A percentile compares a stretch with the other conserved stretches of the same genome.
Conservation (phyloP, 1,140 invertebrate genomes). For the Drosophila nigrodunni region DNA sequence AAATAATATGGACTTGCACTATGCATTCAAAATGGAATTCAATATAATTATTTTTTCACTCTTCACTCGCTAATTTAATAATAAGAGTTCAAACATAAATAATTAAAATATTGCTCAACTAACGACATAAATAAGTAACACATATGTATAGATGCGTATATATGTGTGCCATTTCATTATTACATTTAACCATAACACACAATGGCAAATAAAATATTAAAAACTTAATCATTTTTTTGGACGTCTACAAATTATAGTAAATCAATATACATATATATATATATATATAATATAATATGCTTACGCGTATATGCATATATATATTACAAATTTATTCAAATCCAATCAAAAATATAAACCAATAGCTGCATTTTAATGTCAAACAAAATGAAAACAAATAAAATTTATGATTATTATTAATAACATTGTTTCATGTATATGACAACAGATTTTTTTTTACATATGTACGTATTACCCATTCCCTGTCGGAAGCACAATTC, state of each 20-base stretch:
- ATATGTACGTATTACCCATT: neutral
- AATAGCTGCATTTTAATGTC: conserved; percentile 79
- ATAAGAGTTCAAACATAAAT: conserved; percentile 1
- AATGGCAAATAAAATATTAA: conserved; percentile 67
- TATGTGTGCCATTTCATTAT: conserved; percentile 17
- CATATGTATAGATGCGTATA: conserved; percentile 6
- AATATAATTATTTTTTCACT: conserved; percentile 43
- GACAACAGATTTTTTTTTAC: neutral
- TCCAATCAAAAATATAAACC: conserved; percentile 75
- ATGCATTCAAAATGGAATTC: conserved; percentile 13
- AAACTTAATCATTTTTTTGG: conserved; percentile 53
- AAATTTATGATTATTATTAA: conserved; percentile 79
- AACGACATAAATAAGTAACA: conserved; percentile 5
- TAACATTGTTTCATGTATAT: conserved; percentile 52
- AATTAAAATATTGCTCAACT: conserved; percentile 25
- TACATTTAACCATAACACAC: conserved; percentile 23
- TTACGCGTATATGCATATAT: conserved; percentile 40
- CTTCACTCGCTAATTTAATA: conserved; percentile 32
- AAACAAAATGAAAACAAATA: conserved; percentile 69
- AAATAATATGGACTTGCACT: neutral
- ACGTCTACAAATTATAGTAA: conserved; percentile 68
- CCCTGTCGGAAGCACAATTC: conserved; percentile 76
- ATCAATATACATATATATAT: conserved; percentile 55
- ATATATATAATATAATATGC: conserved; percentile 40
- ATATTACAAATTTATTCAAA: conserved; percentile 73